These are phyloP conservation scores for Netelia inedita DNA, from an alignment of 2,888 invertebrate genomes.

Conservation along the genomic window DNA sequence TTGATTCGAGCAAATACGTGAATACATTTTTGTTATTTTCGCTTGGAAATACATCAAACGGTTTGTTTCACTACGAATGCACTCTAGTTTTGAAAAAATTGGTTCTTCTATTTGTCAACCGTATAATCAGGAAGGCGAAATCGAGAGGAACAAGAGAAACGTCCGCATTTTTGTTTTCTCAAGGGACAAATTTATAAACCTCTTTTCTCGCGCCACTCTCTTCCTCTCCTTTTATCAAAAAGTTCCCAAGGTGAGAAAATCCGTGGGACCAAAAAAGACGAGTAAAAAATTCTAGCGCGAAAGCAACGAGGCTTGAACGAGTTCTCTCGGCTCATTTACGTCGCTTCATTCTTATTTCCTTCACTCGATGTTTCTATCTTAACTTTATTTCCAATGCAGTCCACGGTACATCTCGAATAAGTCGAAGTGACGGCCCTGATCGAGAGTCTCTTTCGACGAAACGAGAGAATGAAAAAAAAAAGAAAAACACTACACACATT, in stretches of 20 bases:
- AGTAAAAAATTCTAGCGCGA: conserved; percentile 31
- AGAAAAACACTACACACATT: neutral
- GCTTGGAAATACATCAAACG: neutral
- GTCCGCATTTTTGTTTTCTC: conserved; percentile 50
- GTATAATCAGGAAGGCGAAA: neutral
- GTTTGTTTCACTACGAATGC: neutral
- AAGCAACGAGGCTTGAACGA: neutral
- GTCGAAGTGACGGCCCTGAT: conserved; percentile 30
- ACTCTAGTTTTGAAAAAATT: neutral
- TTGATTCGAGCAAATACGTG: neutral
- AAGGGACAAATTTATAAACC: conserved; percentile 65
- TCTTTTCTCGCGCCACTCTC: conserved; percentile 17
- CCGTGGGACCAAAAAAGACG: conserved; percentile 61
- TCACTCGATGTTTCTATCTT: conserved; percentile 22
- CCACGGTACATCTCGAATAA: conserved; percentile 19
- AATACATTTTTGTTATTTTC: neutral
- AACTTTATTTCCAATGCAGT: conserved; percentile 35
- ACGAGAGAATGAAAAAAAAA: conserved; percentile 15
- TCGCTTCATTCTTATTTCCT: conserved; percentile 4
- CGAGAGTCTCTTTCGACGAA: conserved; percentile 55
- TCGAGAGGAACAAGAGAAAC: conserved; percentile 26
- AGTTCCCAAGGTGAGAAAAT: conserved; percentile 53
- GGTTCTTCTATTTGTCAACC: neutral
- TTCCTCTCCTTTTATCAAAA: conserved; percentile 13
- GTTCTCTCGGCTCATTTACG: conserved; percentile 15